Conservation (phyloP, 1,140 invertebrate genomes). For the Eumaeus atala region DNA sequence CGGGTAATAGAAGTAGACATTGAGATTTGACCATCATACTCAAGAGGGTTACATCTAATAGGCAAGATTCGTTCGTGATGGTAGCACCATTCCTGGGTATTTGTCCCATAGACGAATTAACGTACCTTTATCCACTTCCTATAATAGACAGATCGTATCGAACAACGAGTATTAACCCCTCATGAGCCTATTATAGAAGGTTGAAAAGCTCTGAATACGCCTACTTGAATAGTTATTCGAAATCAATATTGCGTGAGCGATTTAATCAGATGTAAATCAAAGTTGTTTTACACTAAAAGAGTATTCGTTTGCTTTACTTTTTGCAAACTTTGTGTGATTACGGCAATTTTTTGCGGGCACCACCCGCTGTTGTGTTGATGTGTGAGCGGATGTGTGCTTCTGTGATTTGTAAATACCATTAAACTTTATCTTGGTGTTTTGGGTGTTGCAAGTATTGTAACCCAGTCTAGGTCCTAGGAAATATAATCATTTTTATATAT, state of each 20-base stretch:
- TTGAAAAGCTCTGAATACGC: conserved; percentile 10
- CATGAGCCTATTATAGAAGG: conserved; percentile 10
- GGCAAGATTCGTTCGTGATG: not conserved
- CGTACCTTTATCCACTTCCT: conserved; percentile 2
- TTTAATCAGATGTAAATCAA: conserved; percentile 9
- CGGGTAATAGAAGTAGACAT: too few species aligned
- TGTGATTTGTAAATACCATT: too few species aligned
- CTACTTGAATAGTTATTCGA: conserved; percentile 4
- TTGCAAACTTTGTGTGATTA: not conserved
- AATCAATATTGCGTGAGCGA: conserved; percentile 11
- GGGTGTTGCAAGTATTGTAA: too few species aligned
- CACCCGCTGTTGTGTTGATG: too few species aligned
- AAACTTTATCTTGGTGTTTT: too few species aligned
- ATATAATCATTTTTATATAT: too few species aligned
- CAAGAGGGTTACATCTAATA: not conserved
- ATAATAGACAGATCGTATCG: conserved; percentile 7
- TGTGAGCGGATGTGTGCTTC: too few species aligned
- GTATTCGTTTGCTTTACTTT: not conserved
- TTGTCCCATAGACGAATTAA: not conserved
- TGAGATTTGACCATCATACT: not conserved
- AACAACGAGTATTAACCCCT: conserved; percentile 10
- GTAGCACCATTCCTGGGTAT: too few species aligned
- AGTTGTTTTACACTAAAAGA: conserved; percentile 18
- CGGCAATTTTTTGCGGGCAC: too few species aligned
- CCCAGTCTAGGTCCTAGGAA: too few species aligned